phyloP scores from a whole-genome alignment of 1,140 invertebrate genomes.

The Zaprionus tsacasi region DNA sequence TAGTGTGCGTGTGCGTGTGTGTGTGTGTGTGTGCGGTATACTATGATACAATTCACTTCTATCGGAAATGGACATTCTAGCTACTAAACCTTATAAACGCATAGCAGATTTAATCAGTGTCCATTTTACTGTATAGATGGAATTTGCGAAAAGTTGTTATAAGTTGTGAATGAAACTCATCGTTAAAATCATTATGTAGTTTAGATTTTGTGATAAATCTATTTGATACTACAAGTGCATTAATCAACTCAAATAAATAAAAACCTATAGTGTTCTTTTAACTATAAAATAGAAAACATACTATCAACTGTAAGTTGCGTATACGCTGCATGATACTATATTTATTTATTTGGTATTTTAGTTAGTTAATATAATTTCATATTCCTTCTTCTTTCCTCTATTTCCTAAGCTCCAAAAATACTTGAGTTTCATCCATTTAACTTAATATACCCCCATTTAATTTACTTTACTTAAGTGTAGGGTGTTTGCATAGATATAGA shows the following conservation, averaged over 20 bases:
- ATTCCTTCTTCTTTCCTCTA: too few species aligned
- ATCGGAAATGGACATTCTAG: not conserved
- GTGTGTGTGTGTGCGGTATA: not conserved
- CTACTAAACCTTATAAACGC: not conserved
- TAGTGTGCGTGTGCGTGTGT: not conserved
- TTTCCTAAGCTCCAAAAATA: not conserved
- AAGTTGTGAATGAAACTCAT: too few species aligned
- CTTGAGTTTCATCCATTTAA: not conserved
- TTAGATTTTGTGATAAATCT: too few species aligned
- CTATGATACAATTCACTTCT: not conserved
- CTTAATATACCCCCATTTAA: not conserved
- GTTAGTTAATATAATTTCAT: not conserved
- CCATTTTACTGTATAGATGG: too few species aligned
- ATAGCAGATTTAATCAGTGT: not conserved
- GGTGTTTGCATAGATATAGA: not conserved
- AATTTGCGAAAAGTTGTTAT: too few species aligned
- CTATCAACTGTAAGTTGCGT: not conserved
- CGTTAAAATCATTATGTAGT: too few species aligned
- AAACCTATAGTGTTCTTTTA: not conserved
- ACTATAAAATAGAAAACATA: not conserved
- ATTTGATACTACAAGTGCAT: too few species aligned
- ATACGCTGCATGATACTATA: not conserved
- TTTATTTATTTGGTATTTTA: not conserved
- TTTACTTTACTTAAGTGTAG: not conserved
- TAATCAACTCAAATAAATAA: too few species aligned